phyloP scores from a whole-genome alignment of 2,888 invertebrate genomes.

The Ischnura elegans region DNA sequence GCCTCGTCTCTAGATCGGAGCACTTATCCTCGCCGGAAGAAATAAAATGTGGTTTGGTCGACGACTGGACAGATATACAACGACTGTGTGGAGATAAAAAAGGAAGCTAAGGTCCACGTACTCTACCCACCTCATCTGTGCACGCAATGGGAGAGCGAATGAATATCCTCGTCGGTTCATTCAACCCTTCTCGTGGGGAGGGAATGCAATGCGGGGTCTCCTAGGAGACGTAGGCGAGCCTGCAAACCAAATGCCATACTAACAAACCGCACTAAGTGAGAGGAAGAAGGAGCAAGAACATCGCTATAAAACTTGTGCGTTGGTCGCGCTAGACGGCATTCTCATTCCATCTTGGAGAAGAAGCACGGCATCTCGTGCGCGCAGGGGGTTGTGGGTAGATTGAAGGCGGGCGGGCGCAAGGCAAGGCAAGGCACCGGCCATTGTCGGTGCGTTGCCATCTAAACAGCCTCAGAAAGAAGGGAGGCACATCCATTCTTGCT shows the following conservation, averaged over 20 bases:
- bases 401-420: not conserved
- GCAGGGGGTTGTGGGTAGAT: not conserved
- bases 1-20: not conserved
- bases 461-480: no score
- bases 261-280: not conserved
- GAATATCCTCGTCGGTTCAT: not conserved
- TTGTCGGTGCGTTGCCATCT: not conserved
- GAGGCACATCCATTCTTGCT: no score
- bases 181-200: not conserved
- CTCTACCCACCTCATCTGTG: not conserved
- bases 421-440: conserved; percentile 44
- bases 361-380: not conserved
- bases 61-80: not conserved
- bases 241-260: not conserved
- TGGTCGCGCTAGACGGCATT: not conserved
- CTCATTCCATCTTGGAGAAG: not conserved
- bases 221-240: not conserved
- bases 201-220: not conserved
- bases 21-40: not conserved
- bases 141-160: not conserved
- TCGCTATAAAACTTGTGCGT: conserved; percentile 9
- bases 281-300: not conserved
- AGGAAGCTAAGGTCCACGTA: not conserved
- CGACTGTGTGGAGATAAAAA: not conserved
- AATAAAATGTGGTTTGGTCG: not conserved